phyloP scores from a whole-genome alignment of 2,888 invertebrate species.

The Lamellibrachia columna region DNA sequence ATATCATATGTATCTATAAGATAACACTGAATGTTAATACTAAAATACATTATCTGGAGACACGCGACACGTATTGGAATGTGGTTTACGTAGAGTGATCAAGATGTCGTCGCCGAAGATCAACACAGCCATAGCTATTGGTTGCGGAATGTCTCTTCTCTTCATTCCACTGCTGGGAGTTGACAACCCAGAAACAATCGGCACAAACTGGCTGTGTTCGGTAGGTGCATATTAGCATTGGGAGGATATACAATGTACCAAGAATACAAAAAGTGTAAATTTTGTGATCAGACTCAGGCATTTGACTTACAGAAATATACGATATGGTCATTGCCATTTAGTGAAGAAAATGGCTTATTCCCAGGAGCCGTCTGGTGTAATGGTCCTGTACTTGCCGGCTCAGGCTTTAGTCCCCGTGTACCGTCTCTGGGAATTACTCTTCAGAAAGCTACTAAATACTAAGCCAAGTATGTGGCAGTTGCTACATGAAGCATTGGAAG shows the following conservation, averaged over 20 bases:
- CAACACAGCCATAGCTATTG: slow-evolving; percentile 29
- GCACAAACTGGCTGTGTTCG: slow-evolving; percentile 20
- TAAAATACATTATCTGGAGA: background rate
- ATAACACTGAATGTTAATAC: too few relatives aligned
- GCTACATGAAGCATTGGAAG: background rate
- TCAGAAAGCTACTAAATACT: too few relatives aligned
- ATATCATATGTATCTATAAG: too few relatives aligned
- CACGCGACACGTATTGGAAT: background rate
- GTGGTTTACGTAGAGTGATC: slow-evolving; percentile 24
- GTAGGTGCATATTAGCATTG: background rate
- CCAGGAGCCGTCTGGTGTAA: too few relatives aligned
- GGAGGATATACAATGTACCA: too few relatives aligned
- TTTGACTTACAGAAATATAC: background rate
- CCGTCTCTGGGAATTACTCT: too few relatives aligned
- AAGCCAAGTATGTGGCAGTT: too few relatives aligned
- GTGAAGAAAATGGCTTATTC: too few relatives aligned
- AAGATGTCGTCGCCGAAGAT: slow-evolving; percentile 34
- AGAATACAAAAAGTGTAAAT: too few relatives aligned
- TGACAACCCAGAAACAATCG: background rate
- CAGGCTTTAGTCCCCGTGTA: too few relatives aligned
- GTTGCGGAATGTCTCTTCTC: slow-evolving; percentile 24
- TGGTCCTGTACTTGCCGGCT: too few relatives aligned
- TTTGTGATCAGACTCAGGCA: background rate
- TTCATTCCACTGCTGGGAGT: slow-evolving; percentile 24
- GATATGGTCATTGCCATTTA: too few relatives aligned